Percentiles rank a stretch among this genome's conserved stretches.
phyloP scores from a whole-genome alignment of 2,888 invertebrate species.

The Troglohyphantes excavatus region DNA sequence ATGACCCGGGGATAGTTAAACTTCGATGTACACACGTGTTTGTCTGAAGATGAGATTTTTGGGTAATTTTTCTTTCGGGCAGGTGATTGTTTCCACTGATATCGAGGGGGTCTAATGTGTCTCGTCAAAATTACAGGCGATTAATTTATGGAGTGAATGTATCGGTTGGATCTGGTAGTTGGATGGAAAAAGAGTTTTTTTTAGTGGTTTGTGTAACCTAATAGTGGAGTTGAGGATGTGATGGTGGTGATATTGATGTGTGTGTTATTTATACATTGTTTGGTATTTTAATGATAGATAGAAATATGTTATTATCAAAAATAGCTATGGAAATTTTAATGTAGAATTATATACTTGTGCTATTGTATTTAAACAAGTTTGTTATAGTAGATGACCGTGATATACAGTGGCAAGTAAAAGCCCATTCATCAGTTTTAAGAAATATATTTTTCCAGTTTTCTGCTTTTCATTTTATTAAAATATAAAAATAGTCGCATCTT shows the following conservation, averaged over 20 bases:
- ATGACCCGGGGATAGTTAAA: constrained; percentile 36
- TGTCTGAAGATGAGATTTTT: background rate
- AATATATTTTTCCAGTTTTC: too few relatives aligned
- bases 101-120: background rate
- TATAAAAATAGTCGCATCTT: too few relatives aligned
- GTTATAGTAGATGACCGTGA: too few relatives aligned
- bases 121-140: constrained; percentile 37
- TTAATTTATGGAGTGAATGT: constrained; percentile 42
- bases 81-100: background rate
- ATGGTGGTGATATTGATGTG: background rate
- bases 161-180: constrained; percentile 5
- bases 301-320: too few relatives aligned
- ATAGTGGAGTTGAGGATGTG: constrained; percentile 7
- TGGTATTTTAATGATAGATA: background rate
- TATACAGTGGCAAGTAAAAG: too few relatives aligned
- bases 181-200: background rate
- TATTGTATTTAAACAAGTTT: too few relatives aligned
- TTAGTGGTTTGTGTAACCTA: background rate
- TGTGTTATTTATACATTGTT: background rate
- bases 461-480: too few relatives aligned
- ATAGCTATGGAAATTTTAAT: too few relatives aligned
- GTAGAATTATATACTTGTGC: too few relatives aligned
- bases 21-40: constrained; percentile 30
- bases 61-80: background rate
- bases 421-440: too few relatives aligned